Conservation (phyloP, 2,113 vertebrate species). For the Dipodomys ordii region DNA sequence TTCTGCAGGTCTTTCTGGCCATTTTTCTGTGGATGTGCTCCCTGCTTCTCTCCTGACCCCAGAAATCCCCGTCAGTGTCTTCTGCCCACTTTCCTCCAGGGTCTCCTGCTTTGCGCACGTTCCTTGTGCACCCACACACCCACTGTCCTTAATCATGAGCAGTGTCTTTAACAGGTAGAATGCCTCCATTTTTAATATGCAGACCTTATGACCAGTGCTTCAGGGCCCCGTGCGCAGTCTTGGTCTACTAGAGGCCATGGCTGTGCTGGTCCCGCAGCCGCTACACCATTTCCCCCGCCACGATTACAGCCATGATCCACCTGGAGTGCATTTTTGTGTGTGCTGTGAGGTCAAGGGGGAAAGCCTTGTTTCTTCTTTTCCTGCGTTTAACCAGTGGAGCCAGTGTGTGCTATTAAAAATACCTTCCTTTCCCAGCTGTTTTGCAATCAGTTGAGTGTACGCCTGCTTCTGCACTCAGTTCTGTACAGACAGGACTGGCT, state of each 20-base stretch:
- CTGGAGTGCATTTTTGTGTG: neutral
- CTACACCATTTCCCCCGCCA: neutral
- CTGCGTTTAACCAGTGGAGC: neutral
- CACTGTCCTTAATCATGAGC: accelerated
- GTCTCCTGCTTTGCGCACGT: no score
- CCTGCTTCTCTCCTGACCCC: no score
- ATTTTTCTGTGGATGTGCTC: no score
- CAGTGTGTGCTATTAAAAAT: neutral
- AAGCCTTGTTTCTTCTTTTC: neutral
- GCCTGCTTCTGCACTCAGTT: neutral
- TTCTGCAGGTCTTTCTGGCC: no score
- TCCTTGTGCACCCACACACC: no score
- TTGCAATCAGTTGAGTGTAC: accelerated
- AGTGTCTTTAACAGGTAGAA: no score
- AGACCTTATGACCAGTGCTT: neutral
- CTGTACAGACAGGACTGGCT: neutral
- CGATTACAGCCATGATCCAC: neutral
- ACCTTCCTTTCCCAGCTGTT: no score
- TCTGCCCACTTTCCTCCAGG: no score
- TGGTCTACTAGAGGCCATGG: neutral
- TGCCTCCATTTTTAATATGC: neutral
- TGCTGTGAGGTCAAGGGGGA: neutral
- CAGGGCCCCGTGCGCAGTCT: neutral
- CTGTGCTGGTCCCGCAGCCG: neutral
- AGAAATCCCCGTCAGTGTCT: no score